Base-by-base conservation (phyloP, 92 coral and sea anemone species). In the Porites rus region DNA sequence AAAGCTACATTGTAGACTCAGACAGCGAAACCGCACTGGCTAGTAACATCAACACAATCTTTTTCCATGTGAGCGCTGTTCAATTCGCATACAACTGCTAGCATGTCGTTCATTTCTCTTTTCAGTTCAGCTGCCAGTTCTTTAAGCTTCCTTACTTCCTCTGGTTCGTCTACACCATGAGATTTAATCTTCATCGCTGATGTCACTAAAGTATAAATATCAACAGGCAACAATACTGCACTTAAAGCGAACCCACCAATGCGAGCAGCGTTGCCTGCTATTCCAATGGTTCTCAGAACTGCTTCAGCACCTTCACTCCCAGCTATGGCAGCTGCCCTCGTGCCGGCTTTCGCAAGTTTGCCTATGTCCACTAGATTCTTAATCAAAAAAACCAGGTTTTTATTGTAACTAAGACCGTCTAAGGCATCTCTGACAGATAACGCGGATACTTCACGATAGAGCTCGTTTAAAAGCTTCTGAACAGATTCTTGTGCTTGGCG, bases 401-500 rank as follows among this genome's bases (percentile, higher is more conserved):
- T 2, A 59, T 76, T 59, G 52, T 65, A 76, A 60, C 66, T 65
- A 8, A 76, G 52, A 8, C 38, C 51, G 9, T 76, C 56, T 58
- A 58, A 28, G 21, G 54, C 3, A 38, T 52, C 60, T 21, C 80
- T 10, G 0, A 14, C 17, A 7, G 80, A 76, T 28, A 22, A 51
- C 50, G 58, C 60, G 12, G 82, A 77, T n/a, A 77, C 71, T 61
- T 77, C 38, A 10, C 71, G 70, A 38, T 51, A 31, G 17, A 81
- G 66, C 16, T 69, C 85, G 7, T 52, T 20, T 50, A 81, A 22
- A 16, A 68, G 77, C 24, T 28, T 65, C 13, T 69, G 14, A 53
- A 68, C 77, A 18, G 77, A 64, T 38, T 81, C 77, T 50, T 71
- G 75, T 10, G 85, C 64, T 21, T 69, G 20, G 17, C 85, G 85